Percentiles rank a stretch among this genome's conserved stretches.
Conservation (phyloP, 1,140 invertebrate species). For the Ceratina calcarata region DNA sequence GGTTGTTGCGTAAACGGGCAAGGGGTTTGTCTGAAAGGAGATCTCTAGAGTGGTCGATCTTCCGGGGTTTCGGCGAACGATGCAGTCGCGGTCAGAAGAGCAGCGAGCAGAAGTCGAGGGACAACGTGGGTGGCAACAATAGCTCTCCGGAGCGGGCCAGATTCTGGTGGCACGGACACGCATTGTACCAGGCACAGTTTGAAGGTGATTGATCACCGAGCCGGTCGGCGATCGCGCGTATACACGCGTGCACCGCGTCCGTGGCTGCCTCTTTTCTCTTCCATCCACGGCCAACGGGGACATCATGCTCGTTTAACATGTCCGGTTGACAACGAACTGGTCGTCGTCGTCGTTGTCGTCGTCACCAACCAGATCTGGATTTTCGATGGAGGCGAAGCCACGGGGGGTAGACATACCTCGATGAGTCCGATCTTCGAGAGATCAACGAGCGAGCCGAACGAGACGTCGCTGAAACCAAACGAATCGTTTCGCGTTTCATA, state of each 20-base stretch:
- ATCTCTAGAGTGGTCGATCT: slow-evolving; percentile 2
- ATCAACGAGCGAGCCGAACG: slow-evolving; percentile 41
- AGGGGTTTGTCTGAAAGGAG: not conserved
- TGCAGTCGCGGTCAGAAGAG: slow-evolving; percentile 6
- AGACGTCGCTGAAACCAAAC: not conserved
- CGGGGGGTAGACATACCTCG: slow-evolving; percentile 49
- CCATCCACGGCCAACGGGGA: slow-evolving; percentile 36
- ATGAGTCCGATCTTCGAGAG: slow-evolving; percentile 53
- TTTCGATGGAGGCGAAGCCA: slow-evolving; percentile 57
- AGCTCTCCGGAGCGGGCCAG: slow-evolving; percentile 62
- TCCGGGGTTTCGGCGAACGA: slow-evolving; percentile 18
- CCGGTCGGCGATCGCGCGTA: slow-evolving; percentile 53
- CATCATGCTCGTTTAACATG: slow-evolving; percentile 38
- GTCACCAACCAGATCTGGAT: slow-evolving; percentile 57
- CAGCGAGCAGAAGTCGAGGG: slow-evolving; percentile 32
- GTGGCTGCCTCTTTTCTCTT: slow-evolving; percentile 11
- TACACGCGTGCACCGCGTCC: slow-evolving; percentile 51
- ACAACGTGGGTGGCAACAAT: slow-evolving; percentile 75
- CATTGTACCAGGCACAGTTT: slow-evolving; percentile 65
- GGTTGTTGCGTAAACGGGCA: not conserved
- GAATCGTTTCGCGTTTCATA: not conserved
- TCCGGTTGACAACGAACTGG: slow-evolving; percentile 55
- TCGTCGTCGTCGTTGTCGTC: slow-evolving; percentile 46
- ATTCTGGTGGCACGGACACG: slow-evolving; percentile 67
- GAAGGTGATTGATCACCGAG: slow-evolving; percentile 67